These are phyloP conservation scores for Koerneria pararmatus DNA, from an alignment of 2,888 invertebrate genomes.

Conservation along the genomic window DNA sequence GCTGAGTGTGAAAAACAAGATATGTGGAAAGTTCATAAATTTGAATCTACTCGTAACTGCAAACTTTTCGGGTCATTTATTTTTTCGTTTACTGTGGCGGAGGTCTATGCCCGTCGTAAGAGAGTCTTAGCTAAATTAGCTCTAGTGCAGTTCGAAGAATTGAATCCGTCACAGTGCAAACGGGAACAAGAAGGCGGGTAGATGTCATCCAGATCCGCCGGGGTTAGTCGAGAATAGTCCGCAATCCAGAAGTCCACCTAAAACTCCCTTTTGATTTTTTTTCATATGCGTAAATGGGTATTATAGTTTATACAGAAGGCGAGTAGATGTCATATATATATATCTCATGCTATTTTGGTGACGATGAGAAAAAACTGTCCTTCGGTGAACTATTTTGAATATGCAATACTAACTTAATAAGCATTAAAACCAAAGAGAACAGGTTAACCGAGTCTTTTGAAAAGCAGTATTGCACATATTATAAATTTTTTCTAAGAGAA, in stretches of 20 bases:
- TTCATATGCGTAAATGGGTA: too few species aligned
- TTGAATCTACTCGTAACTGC: not conserved
- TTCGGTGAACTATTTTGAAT: too few species aligned
- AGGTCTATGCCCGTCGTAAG: not conserved
- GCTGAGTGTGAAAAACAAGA: not conserved
- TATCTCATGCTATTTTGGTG: too few species aligned
- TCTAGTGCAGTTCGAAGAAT: conserved; percentile 31
- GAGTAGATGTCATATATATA: too few species aligned
- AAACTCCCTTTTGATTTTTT: too few species aligned
- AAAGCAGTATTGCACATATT: too few species aligned
- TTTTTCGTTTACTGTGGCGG: not conserved
- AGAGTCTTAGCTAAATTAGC: not conserved
- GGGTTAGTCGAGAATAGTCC: conserved; percentile 37
- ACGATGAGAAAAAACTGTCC: too few species aligned
- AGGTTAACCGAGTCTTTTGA: not conserved
- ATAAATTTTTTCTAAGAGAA: too few species aligned
- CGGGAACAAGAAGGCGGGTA: conserved; percentile 43
- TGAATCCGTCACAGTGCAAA: conserved; percentile 50
- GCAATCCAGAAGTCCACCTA: conserved; percentile 57
- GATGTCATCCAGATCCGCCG: conserved; percentile 16
- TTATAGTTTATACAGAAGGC: too few species aligned
- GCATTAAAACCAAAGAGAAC: not conserved
- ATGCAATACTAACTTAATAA: too few species aligned
- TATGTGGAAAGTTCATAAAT: not conserved
- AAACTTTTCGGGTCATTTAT: not conserved